Evolutionary conservation across 2,113 vertebrate genomes (phyloP).

Genomic region (Rynchops niger): DNA sequence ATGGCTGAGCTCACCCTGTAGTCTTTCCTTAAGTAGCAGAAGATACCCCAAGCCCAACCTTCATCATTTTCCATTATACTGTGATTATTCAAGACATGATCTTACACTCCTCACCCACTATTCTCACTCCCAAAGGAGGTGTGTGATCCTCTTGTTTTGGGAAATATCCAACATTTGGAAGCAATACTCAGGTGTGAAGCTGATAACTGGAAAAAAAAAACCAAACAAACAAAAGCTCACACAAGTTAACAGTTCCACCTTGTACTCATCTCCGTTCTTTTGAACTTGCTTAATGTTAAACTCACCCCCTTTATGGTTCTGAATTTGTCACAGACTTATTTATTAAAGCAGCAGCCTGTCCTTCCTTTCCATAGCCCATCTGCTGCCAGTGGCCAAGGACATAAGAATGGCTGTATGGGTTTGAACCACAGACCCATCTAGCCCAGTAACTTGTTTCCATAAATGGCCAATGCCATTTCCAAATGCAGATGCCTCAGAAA

Average conservation of each 20-base stretch:
- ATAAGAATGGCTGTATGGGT: background rate
- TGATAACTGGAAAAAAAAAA: background rate
- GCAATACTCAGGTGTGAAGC: background rate
- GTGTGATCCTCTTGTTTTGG: background rate
- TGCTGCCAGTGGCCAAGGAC: background rate
- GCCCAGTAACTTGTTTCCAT: background rate
- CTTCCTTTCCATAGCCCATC: background rate
- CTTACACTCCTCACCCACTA: background rate
- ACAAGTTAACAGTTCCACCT: background rate
- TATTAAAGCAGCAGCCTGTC: background rate
- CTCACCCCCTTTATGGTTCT: background rate
- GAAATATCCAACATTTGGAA: background rate
- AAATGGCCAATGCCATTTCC: background rate
- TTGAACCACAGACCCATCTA: background rate
- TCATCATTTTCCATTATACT: background rate
- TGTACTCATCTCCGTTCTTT: background rate
- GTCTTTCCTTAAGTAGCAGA: background rate
- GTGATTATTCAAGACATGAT: background rate
- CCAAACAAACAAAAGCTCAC: accelerated
- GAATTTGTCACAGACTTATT: background rate
- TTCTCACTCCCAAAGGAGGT: background rate
- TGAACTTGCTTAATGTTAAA: background rate
- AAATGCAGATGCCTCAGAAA: background rate
- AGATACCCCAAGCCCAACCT: background rate
- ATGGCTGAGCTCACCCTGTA: background rate